Base-by-base conservation (phyloP, 2,888 invertebrate genomes). In the Hypercompe scribonia region DNA sequence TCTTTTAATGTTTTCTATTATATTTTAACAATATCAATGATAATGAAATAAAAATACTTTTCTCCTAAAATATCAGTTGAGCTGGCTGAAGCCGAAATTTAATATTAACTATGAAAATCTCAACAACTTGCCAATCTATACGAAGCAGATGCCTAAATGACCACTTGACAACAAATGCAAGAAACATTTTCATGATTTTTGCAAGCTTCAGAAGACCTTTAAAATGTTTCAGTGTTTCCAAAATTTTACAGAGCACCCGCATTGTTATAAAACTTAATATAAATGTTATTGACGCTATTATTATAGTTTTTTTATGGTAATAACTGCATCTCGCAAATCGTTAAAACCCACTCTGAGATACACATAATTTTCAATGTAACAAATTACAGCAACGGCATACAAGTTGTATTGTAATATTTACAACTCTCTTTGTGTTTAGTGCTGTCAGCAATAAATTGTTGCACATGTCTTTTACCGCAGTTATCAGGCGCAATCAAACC, bases 401-500 rank as follows among this genome's bases (percentile, higher is more conserved):
- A 54, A 54, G 2, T 10, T n/a, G 10, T 11, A 61, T 68, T 61
- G 39, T 68, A 61, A 36, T 39, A 39, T 28, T 69, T 61, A 2
- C 61, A 39, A 36, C 33, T 28, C 28, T 58, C 31, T 18, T 34
- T 68, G 50, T 73, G 68, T 74, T 54, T 71, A 71, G 50, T 64
- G 70, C 36, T 68, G 81, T 73, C 73, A 65, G 76, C 71, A 77
- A 77, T 74, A 75, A 75, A 78, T 73, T 71, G 77, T 82, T 72
- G 73, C 84, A 79, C 72, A 78, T 83, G 81, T 58, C 79, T 78
- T 78, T 77, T 71, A 72, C 76, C 42, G 71, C 70, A 74, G 74
- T 64, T 85, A 85, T 83, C 84, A 75, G 78, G 50, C 68, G 66
- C 70, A 79, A 84, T 83, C 85, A 78, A 83, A 68, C 46, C 74